These are phyloP conservation scores for Drosophila fungiperda DNA, from an alignment of 2,888 invertebrate species.

Conservation along the genomic window DNA sequence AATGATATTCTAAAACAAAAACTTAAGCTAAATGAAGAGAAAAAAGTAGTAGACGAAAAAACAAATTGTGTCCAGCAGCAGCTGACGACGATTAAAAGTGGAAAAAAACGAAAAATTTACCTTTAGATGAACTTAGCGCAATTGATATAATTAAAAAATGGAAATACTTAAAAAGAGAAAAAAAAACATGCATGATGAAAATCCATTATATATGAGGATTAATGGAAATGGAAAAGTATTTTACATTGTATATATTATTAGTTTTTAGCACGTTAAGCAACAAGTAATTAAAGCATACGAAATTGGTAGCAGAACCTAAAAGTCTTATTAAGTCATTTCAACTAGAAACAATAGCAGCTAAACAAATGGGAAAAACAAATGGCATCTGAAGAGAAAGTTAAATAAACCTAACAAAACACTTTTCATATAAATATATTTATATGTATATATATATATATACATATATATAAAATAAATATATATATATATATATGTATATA, in stretches of 20 bases:
- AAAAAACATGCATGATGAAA: slow-evolving; percentile 23
- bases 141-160: slow-evolving; percentile 82
- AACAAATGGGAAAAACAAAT: slow-evolving; percentile 31
- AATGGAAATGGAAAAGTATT: slow-evolving; percentile 54
- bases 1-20: slow-evolving; percentile 73
- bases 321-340: slow-evolving; percentile 76
- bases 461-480: neutral
- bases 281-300: slow-evolving; percentile 62
- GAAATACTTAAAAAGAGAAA: slow-evolving; percentile 48
- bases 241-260: slow-evolving; percentile 83
- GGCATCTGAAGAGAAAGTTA: slow-evolving; percentile 29
- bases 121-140: slow-evolving; percentile 85
- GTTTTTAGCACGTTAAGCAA: slow-evolving; percentile 80
- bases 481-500: neutral
- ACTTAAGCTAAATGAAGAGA: slow-evolving; percentile 28
- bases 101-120: slow-evolving; percentile 67
- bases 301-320: slow-evolving; percentile 68
- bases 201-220: slow-evolving; percentile 39
- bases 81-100: slow-evolving; percentile 38
- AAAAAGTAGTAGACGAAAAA: slow-evolving; percentile 18
- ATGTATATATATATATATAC: slow-evolving; percentile 9
- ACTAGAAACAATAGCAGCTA: slow-evolving; percentile 34
- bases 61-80: slow-evolving; percentile 40
- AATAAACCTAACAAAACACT: slow-evolving; percentile 37
- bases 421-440: slow-evolving; percentile 47